phyloP scores from a whole-genome alignment of 2,888 invertebrate species.

The Arge pagana region DNA sequence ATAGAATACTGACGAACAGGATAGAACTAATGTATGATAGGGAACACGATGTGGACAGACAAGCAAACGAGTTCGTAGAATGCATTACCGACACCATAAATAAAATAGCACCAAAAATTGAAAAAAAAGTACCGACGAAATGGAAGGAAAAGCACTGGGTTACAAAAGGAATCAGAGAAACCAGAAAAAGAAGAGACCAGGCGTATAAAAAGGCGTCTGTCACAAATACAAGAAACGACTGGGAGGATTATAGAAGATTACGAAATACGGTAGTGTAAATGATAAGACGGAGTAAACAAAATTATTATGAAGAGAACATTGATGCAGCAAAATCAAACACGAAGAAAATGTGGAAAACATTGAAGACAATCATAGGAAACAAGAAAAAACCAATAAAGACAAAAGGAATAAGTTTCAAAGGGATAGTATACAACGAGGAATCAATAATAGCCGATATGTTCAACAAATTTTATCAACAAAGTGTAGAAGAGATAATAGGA shows the following conservation, averaged over 20 bases:
- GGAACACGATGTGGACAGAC: not conserved
- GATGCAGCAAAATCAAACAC: conserved; percentile 1
- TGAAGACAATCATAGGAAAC: conserved; percentile 15
- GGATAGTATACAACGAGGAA: not conserved
- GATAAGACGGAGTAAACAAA: conserved; percentile 1
- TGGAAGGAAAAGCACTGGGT: conserved; percentile 10
- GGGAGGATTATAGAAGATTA: conserved; percentile 15
- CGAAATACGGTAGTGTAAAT: conserved; percentile 20
- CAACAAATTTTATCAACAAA: conserved; percentile 25
- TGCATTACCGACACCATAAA: not conserved
- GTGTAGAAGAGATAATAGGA: conserved; percentile 21
- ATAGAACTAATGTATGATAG: not conserved
- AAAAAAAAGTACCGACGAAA: not conserved
- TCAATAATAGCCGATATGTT: conserved; percentile 29
- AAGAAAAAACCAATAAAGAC: not conserved
- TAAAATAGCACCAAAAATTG: conserved; percentile 4
- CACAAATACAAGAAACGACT: conserved; percentile 8
- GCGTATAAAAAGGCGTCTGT: conserved; percentile 6
- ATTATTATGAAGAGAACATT: conserved; percentile 4
- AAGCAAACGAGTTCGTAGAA: not conserved
- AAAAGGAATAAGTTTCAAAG: conserved; percentile 13
- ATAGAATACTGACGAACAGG: conserved; percentile 12
- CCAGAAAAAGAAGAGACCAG: conserved; percentile 1
- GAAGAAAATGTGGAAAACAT: conserved; percentile 14
- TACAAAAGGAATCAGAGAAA: not conserved